These are phyloP conservation scores for Oscheius sp. DNA, from an alignment of 2,888 invertebrate species.

Conservation along the genomic window DNA sequence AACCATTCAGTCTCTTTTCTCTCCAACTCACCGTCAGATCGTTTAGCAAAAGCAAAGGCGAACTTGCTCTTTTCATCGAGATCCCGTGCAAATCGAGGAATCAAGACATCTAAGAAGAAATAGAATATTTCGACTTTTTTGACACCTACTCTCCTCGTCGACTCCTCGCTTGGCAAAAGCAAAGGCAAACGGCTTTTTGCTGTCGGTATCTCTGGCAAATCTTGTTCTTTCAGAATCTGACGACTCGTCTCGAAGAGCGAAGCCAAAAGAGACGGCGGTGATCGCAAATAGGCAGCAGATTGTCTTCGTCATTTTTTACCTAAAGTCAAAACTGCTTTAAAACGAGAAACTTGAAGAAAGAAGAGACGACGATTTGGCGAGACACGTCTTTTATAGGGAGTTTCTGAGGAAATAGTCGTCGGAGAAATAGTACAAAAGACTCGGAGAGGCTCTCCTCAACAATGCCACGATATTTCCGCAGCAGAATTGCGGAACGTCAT, in stretches of 20 bases:
- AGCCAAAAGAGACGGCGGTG: constrained; percentile 9
- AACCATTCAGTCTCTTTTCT: not conserved
- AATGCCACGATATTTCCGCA: constrained; percentile 7
- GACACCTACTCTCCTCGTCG: not conserved
- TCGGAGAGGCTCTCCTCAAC: constrained; percentile 9
- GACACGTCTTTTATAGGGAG: not conserved
- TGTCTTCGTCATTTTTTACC: constrained; percentile 12
- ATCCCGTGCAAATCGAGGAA: constrained; percentile 23
- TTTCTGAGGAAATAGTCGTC: not conserved
- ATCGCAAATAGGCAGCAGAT: constrained; percentile 15
- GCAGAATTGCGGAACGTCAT: not conserved
- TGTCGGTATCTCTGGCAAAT: constrained; percentile 21
- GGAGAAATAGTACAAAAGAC: not conserved
- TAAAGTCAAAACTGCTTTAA: not conserved
- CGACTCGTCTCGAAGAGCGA: constrained; percentile 7
- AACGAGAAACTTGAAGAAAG: not conserved
- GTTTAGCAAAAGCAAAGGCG: constrained; percentile 29
- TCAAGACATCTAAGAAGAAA: not conserved
- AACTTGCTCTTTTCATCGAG: constrained; percentile 27
- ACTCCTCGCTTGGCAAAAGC: constrained; percentile 19
- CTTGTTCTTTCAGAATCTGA: not conserved
- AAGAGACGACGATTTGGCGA: not conserved
- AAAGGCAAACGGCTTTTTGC: constrained; percentile 24
- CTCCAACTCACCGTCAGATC: not conserved
- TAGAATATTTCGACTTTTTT: not conserved